Percentiles rank a stretch among this genome's conserved stretches.
phyloP scores from a whole-genome alignment of 2,888 invertebrate species.

The Scrobipalpa costella region DNA sequence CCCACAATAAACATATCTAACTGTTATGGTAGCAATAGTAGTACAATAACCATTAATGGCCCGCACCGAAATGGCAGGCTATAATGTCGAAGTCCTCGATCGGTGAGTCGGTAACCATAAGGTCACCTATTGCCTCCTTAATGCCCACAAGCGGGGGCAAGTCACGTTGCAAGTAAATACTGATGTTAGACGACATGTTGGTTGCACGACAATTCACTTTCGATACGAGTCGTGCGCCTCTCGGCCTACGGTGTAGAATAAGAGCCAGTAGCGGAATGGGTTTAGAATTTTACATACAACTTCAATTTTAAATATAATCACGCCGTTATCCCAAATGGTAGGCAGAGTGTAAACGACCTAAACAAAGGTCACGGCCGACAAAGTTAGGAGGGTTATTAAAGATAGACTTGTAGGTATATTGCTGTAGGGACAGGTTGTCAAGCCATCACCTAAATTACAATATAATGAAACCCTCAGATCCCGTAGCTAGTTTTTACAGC shows the following conservation, averaged over 20 bases:
- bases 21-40: constrained; percentile 17
- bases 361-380: too few species aligned
- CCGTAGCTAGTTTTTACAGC: too few species aligned
- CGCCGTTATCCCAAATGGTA: too few species aligned
- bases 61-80: constrained; percentile 40
- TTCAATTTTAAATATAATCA: too few species aligned
- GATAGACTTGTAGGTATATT: too few species aligned
- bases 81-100: constrained; percentile 51
- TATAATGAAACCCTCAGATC: too few species aligned
- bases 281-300: background rate
- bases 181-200: constrained; percentile 62
- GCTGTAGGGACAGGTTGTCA: too few species aligned
- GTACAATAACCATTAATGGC: constrained; percentile 40
- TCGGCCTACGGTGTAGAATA: constrained; percentile 55
- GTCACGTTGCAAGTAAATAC: constrained; percentile 51
- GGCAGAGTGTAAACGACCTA: too few species aligned
- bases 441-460: too few species aligned
- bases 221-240: constrained; percentile 69
- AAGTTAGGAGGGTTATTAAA: too few species aligned
- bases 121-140: constrained; percentile 57
- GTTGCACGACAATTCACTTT: constrained; percentile 72
- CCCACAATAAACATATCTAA: constrained; percentile 2
- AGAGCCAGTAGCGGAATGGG: background rate
- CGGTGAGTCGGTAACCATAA: constrained; percentile 49
- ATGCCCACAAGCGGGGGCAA: constrained; percentile 63